phyloP scores from a whole-genome alignment of 2,113 vertebrate species.

The Aldabrachelys gigantea region DNA sequence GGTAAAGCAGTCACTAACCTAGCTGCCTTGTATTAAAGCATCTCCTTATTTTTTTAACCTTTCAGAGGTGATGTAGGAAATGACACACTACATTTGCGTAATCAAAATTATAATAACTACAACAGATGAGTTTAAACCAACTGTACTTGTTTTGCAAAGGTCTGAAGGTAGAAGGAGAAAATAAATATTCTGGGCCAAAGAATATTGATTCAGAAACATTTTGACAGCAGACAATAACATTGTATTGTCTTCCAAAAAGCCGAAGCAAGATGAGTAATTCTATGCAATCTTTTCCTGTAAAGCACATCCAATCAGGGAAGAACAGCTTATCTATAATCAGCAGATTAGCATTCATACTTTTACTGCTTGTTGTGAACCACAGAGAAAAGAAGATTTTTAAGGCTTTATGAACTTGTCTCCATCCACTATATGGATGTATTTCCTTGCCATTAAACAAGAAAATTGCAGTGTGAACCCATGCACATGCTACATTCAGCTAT shows the following conservation, averaged over 20 bases:
- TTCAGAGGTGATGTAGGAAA: rapidly evolving
- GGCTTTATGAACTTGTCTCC: not conserved
- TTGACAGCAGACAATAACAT: rapidly evolving
- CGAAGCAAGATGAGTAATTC: not conserved
- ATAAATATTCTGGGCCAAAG: not conserved
- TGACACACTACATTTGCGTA: not conserved
- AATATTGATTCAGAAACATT: not conserved
- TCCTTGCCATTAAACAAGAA: rapidly evolving
- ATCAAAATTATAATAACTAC: not conserved
- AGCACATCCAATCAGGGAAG: not conserved
- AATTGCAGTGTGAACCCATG: rapidly evolving
- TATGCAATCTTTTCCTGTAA: not conserved
- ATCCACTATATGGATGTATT: not conserved
- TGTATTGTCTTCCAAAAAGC: not conserved
- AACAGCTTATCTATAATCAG: not conserved
- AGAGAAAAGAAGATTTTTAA: rapidly evolving
- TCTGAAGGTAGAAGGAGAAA: not conserved
- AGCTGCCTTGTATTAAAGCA: not conserved
- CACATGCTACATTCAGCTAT: not conserved
- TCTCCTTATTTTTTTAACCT: not conserved
- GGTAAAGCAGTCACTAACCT: not conserved
- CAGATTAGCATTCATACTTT: not conserved
- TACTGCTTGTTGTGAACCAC: not conserved
- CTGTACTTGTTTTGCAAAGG: not conserved
- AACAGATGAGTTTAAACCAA: not conserved